These are phyloP conservation scores for Corynorhinus townsendii DNA, from an alignment of 2,113 vertebrate species.

Conservation along the genomic window DNA sequence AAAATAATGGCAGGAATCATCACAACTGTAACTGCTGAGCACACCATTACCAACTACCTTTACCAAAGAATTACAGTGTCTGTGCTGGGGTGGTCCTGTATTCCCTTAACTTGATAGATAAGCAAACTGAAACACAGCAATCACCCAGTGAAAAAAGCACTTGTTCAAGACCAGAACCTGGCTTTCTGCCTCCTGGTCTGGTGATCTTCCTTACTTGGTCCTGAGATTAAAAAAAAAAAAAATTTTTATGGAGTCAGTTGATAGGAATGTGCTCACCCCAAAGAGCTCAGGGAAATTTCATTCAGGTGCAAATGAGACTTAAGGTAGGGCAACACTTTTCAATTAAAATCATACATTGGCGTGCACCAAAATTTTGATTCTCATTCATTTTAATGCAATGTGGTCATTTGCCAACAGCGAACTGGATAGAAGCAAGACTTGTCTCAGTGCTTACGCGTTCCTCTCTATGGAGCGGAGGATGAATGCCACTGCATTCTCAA, in stretches of 20 bases:
- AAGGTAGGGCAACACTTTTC: background rate
- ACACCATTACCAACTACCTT: background rate
- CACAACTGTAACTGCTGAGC: background rate
- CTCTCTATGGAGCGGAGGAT: conserved; percentile 48
- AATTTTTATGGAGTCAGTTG: background rate
- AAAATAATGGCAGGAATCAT: background rate
- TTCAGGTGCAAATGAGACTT: background rate
- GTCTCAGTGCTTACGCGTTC: conserved; percentile 19
- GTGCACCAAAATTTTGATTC: background rate
- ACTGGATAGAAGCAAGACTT: background rate
- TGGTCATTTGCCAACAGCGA: background rate
- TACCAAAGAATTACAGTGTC: background rate
- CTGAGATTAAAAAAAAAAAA: background rate
- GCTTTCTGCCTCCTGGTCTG: background rate
- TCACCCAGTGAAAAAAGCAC: background rate
- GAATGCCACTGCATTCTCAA: conserved; percentile 60
- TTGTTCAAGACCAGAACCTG: background rate
- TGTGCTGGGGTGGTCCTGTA: background rate
- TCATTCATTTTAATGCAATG: background rate
- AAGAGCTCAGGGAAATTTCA: background rate
- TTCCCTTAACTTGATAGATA: background rate
- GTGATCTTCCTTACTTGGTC: background rate
- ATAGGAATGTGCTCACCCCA: background rate
- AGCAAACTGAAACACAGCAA: background rate
- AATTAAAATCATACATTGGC: background rate